These are phyloP conservation scores for Sciurus carolinensis DNA, from an alignment of 2,797 vertebrate species.

Conservation along the genomic window DNA sequence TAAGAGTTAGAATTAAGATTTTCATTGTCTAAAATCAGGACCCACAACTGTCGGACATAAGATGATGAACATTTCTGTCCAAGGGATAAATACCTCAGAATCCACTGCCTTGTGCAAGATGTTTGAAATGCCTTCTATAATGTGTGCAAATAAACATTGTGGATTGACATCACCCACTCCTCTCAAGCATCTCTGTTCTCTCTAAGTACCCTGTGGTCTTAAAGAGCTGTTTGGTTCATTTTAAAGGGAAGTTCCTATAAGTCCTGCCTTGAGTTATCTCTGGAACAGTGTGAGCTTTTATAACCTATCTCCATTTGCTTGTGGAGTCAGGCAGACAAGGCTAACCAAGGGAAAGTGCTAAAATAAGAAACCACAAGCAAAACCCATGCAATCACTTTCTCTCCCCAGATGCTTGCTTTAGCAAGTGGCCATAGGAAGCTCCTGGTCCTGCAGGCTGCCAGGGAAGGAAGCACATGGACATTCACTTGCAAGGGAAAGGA, in stretches of 20 bases:
- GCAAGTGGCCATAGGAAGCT: background rate
- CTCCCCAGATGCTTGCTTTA: background rate
- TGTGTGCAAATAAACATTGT: background rate
- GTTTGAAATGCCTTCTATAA: too few species aligned
- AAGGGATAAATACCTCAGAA: too few species aligned
- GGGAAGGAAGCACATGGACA: background rate
- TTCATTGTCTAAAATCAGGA: too few species aligned
- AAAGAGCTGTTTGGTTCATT: slow-evolving; percentile 27
- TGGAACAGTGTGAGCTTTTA: background rate
- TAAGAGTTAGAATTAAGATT: too few species aligned
- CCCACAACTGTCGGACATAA: too few species aligned
- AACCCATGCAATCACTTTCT: background rate
- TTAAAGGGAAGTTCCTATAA: background rate
- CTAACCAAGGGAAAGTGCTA: background rate
- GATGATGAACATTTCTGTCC: too few species aligned
- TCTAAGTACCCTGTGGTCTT: background rate
- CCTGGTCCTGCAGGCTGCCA: background rate
- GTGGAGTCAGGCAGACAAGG: background rate
- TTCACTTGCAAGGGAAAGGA: background rate
- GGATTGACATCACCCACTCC: slow-evolving; percentile 40
- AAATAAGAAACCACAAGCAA: background rate
- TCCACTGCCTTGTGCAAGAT: too few species aligned
- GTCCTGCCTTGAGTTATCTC: background rate
- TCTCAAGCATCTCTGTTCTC: slow-evolving; percentile 3
- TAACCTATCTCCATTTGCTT: background rate